Evolutionary conservation across 2,797 vertebrate species (phyloP).

Genomic region (Mus spretus): DNA sequence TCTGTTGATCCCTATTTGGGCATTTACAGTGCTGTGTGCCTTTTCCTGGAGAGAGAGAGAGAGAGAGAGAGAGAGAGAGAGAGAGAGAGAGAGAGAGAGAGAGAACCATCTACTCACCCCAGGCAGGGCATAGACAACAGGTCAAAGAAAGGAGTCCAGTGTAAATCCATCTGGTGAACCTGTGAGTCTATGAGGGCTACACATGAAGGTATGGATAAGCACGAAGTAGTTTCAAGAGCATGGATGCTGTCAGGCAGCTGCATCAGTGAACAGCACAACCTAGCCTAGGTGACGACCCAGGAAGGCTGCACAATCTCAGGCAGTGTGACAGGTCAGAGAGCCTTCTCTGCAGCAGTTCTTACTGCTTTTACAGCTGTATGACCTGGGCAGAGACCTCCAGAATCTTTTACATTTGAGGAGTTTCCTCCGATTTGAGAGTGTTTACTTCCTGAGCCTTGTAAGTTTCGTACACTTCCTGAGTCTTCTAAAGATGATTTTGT

Average conservation of each 20-base stretch:
- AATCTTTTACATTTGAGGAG: neutral
- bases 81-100: neutral
- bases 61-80: neutral
- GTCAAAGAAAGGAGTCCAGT: neutral
- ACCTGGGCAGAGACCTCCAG: too few relatives aligned
- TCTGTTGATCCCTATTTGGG: neutral
- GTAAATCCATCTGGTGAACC: neutral
- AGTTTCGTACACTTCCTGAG: neutral
- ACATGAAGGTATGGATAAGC: neutral
- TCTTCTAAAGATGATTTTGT: neutral
- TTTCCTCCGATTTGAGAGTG: neutral
- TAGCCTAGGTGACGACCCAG: neutral
- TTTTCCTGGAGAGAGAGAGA: neutral
- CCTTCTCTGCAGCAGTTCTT: neutral
- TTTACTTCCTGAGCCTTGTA: neutral
- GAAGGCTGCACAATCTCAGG: neutral
- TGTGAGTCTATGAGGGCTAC: neutral
- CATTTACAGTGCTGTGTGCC: neutral
- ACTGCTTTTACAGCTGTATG: neutral
- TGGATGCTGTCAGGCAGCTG: neutral
- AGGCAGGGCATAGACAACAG: neutral
- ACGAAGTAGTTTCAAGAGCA: neutral
- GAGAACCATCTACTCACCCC: neutral
- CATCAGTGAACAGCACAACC: neutral
- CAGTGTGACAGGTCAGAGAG: neutral